Conservation (phyloP, 1,140 invertebrate genomes). For the Protaetia brevitarsis region DNA sequence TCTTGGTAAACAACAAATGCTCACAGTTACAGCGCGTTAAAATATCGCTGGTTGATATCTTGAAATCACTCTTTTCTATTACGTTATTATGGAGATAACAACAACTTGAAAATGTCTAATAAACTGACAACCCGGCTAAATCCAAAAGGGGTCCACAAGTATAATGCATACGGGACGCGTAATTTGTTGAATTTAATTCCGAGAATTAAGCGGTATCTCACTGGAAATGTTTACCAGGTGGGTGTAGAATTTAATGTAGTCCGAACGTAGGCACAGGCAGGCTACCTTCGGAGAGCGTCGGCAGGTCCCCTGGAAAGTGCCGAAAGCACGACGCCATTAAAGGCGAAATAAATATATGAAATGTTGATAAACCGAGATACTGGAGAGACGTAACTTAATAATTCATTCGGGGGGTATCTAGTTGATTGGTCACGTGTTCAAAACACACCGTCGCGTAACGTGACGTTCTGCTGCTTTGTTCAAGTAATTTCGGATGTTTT, state of each 20-base stretch:
- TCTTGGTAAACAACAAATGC: no score
- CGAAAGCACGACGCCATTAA: conserved; percentile 2
- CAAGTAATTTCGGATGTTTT: conserved; percentile 4
- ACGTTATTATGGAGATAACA: no score
- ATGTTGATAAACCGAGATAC: conserved; percentile 11
- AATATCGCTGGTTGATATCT: no score
- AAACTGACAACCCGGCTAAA: background rate
- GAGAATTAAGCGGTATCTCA: conserved; percentile 5
- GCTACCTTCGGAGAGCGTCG: background rate
- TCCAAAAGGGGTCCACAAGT: background rate
- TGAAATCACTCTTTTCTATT: no score
- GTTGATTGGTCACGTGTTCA: conserved; percentile 5
- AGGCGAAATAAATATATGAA: conserved; percentile 9
- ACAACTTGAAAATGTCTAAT: no score
- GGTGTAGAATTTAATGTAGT: conserved; percentile 8
- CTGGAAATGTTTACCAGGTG: conserved; percentile 1
- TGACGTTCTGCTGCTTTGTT: conserved; percentile 8
- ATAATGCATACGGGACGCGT: background rate
- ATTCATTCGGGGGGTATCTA: conserved; percentile 2
- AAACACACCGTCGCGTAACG: background rate
- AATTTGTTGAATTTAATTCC: conserved; percentile 12
- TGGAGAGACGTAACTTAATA: conserved; percentile 14
- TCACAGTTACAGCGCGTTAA: no score
- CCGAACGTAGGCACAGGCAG: background rate
- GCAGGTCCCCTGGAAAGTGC: background rate